phyloP scores from a whole-genome alignment of 2,888 invertebrate genomes.

The Cephus nigrinus region DNA sequence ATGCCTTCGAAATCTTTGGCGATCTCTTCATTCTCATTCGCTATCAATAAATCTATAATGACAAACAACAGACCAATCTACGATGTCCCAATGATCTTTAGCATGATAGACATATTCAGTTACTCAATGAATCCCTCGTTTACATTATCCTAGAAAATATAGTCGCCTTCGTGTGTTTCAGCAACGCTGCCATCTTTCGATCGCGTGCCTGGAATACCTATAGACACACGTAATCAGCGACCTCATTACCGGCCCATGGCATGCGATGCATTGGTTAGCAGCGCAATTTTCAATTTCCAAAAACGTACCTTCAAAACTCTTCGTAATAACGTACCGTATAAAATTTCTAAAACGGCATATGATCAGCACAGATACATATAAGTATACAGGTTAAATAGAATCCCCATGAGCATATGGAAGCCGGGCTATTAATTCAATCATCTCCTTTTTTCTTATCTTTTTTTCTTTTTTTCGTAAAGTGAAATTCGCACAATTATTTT shows the following conservation, averaged over 20 bases:
- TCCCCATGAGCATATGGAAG: not conserved
- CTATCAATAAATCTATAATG: not conserved
- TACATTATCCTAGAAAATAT: not conserved
- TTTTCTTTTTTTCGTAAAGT: not conserved
- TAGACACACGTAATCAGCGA: not conserved
- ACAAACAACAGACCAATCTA: not conserved
- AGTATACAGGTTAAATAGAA: not conserved
- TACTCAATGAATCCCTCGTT: not conserved
- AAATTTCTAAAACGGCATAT: not conserved
- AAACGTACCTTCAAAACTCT: not conserved
- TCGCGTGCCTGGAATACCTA: not conserved
- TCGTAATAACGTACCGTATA: not conserved
- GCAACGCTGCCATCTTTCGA: not conserved
- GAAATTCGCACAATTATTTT: not conserved
- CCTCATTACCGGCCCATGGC: not conserved
- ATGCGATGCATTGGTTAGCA: not conserved
- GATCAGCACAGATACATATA: not conserved
- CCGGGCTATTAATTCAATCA: not conserved
- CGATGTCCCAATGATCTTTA: not conserved
- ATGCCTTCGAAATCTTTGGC: not conserved
- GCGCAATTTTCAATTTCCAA: not conserved
- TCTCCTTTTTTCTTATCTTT: no score
- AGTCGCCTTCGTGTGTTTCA: not conserved
- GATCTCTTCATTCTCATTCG: not conserved
- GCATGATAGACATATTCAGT: not conserved